Base-by-base conservation (phyloP, 2,113 vertebrate genomes). In the Zapornia atra region DNA sequence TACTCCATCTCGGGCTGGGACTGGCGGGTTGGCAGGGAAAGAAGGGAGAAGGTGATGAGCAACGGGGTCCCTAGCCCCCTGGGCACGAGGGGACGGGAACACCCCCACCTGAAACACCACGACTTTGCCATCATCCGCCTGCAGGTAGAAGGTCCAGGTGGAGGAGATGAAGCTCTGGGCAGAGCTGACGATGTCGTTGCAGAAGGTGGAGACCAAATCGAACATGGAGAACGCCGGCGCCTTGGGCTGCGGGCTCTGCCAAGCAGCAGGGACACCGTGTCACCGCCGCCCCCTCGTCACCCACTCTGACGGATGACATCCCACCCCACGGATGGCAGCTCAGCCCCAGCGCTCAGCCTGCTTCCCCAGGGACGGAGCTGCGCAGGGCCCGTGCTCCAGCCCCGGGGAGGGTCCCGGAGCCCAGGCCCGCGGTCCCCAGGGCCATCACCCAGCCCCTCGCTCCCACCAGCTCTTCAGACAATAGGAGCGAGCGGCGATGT, bases 61-160 rank as follows among this genome's bases (percentile, higher is more conserved):
- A 3, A 8, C 6, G 63, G 31, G 54, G 20, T 53, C 21, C 36
- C 40, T 54, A n/a, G 3, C 29, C 29, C 25, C 5, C 36, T 33
- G 4, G 2, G 25, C 54, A 12, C 29, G 56, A 22, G 38, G 48
- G 29, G 21, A 50, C 20, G 0, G 1, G 20, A 33, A 33, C 65
- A 54, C 66, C 73, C 97, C 94, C 95, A 99, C 99, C 99, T 99
- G 99, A 77, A 99, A 99, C 64, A 99, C 99, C 75, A 99, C 98
- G 28, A 99, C 98, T 94, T 99, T 99, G 94, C 99, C 99, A 10
- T 99, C 99, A 2, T 99, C 99, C 0, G 99, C 99, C 98, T 99
- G 99, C 95, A 99, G 98, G 97, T 99, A 99, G 97, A 99, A 99
- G 64, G 99, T 99, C 99, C 99, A 99, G 50, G 99, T 99, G 94